phyloP scores from a whole-genome alignment of 2,888 invertebrate species.

The Lathronympha strigana region DNA sequence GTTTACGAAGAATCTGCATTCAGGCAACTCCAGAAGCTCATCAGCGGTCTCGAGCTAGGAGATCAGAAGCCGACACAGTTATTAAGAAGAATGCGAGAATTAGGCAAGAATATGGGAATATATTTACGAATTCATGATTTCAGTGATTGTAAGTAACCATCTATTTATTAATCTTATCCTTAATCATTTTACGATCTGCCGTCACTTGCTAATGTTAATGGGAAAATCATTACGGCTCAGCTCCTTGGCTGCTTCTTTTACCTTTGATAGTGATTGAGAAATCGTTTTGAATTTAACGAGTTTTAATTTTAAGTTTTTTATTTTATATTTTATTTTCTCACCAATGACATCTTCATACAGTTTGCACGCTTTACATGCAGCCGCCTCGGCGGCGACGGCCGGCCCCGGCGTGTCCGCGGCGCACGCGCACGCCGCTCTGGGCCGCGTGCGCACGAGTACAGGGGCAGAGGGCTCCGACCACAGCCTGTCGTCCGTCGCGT shows the following conservation, averaged over 20 bases:
- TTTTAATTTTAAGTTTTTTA: background rate
- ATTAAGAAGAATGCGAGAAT: too few species aligned
- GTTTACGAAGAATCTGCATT: too few species aligned
- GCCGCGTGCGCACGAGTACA: background rate
- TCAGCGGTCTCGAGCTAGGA: too few species aligned
- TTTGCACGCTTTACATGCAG: background rate
- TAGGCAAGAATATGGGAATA: too few species aligned
- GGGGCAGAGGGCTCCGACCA: slow-evolving; percentile 1
- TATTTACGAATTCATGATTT: too few species aligned
- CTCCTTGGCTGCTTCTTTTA: background rate
- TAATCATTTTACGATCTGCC: too few species aligned
- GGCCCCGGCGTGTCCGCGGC: background rate
- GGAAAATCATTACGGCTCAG: too few species aligned
- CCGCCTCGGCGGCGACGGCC: background rate
- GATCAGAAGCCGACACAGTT: too few species aligned
- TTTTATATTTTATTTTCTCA: background rate
- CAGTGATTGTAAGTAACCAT: too few species aligned
- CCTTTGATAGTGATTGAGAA: background rate
- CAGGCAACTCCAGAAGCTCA: too few species aligned
- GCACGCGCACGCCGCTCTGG: background rate
- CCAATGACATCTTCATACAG: background rate
- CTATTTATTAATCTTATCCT: too few species aligned
- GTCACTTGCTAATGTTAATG: too few species aligned
- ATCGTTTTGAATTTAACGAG: background rate
- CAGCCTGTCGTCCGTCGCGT: background rate